A percentile compares a stretch with the other conserved stretches of the same genome.
Conservation (phyloP, 2,888 invertebrate species). For the Tenthredo amoena region DNA sequence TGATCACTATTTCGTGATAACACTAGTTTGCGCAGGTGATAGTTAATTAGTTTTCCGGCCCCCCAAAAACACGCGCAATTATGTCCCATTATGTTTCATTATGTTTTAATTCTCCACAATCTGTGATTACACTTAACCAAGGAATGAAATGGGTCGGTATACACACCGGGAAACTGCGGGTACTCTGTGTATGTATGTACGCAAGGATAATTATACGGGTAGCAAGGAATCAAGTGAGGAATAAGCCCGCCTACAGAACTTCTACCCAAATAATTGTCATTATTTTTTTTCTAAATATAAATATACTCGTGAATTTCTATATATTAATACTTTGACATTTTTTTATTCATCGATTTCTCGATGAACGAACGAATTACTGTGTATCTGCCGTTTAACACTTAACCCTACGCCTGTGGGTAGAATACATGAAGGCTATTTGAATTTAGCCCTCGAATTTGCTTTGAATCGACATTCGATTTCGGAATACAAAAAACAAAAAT, state of each 20-base stretch:
- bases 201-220: constrained; percentile 21
- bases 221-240: constrained; percentile 6
- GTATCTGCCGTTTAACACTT: neutral
- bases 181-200: neutral
- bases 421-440: neutral
- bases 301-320: neutral
- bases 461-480: neutral
- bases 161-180: constrained; percentile 2
- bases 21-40: neutral
- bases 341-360: neutral
- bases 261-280: neutral
- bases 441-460: neutral
- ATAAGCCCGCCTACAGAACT: neutral
- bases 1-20: neutral
- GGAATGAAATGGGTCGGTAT: neutral
- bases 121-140: neutral
- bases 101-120: constrained; percentile 14
- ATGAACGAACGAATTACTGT: neutral
- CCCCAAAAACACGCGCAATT: neutral
- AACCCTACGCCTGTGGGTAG: neutral
- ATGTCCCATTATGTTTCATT: constrained; percentile 17
- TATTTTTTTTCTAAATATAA: neutral
- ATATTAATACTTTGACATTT: neutral
- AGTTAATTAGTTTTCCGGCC: neutral
- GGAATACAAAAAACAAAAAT: neutral